Base-by-base conservation (phyloP, 1,140 invertebrate genomes). In the Alviniconcha marisindica region DNA sequence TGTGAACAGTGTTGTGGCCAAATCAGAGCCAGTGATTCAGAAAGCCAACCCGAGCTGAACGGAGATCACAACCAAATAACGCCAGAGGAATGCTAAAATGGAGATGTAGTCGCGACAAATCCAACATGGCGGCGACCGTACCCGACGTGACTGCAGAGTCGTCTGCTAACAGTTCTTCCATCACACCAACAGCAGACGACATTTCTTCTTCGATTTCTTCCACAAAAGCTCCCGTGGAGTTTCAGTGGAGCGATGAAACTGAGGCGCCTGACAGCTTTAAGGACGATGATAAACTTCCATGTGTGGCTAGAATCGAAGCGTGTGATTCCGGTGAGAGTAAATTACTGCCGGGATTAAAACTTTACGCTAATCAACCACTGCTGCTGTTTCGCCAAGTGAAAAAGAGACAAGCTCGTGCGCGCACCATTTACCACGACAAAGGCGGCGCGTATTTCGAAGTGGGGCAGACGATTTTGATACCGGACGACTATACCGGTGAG, bases 401-500 rank as follows among this genome's bases (percentile, higher is more conserved):
- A 31, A 88, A 89, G 60, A 71, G 51, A 38, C 85, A 87, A 18
- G 89, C 78, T 0, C 38, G 77, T 28, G 90, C 87, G 0, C 78
- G 90, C n/a, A 90, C 90, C 15, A 89, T 91, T 38, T 88, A 88
- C 56, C 85, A 85, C 15, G 90, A 91, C 81, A 71, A 76, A n/a
- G 33, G 82, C 10, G 90, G 90, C 21, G 85, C 86, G 15, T 91
- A 88, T 63, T 89, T 86, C 31, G 90, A 91, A 71, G 85, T 90
- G 10, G 90, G 90, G 28, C 90, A 91, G 84, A 91, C 89, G 0
- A 42, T 91, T 5, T 69, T 89, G 28, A 87, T 91, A n/a, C 90
- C 90, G 5, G 89, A 89, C 1, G 87, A 88, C 82, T 91, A 90
- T 79, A 80, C 88, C 82, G 90, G 90, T 91, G 86, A 83, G 83